phyloP scores from a whole-genome alignment of 1,140 invertebrate species.

The Drosophila fuyamai region DNA sequence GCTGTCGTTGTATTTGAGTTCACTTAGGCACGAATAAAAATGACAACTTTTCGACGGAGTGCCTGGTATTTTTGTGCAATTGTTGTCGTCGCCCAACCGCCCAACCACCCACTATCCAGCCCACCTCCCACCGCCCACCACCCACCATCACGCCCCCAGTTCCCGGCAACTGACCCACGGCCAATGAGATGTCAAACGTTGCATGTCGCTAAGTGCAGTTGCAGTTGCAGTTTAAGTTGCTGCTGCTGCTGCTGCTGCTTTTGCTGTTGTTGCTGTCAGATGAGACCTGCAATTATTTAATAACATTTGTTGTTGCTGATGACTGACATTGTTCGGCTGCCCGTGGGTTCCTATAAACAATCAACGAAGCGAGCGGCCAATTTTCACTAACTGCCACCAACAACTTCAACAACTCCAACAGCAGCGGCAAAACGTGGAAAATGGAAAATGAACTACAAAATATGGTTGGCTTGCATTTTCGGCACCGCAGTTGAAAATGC shows the following conservation, averaged over 20 bases:
- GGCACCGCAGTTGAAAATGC: not conserved
- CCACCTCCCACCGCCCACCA: not conserved
- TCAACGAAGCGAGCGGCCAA: conserved; percentile 74
- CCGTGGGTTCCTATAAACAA: conserved; percentile 72
- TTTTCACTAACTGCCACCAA: conserved; percentile 70
- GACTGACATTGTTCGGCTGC: conserved; percentile 66
- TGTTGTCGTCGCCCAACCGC: conserved; percentile 12
- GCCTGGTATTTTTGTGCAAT: not conserved
- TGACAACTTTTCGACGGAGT: conserved; percentile 48
- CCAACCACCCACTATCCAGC: not conserved
- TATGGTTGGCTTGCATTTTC: not conserved
- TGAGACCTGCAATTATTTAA: conserved; percentile 75
- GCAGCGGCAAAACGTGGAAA: conserved; percentile 57
- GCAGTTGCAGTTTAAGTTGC: conserved; percentile 33
- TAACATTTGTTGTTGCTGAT: conserved; percentile 55
- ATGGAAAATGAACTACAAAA: conserved; percentile 41
- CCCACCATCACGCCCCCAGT: not conserved
- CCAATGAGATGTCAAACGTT: conserved; percentile 70
- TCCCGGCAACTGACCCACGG: conserved; percentile 49
- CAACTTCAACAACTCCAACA: conserved; percentile 43
- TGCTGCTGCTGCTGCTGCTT: conserved; percentile 22
- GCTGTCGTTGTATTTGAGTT: conserved; percentile 28
- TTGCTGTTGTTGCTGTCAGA: conserved; percentile 39
- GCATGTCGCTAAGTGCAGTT: conserved; percentile 79
- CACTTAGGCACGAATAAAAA: conserved; percentile 48